phyloP scores from a whole-genome alignment of 2,797 vertebrate genomes.

The Cossypha polioptera region DNA sequence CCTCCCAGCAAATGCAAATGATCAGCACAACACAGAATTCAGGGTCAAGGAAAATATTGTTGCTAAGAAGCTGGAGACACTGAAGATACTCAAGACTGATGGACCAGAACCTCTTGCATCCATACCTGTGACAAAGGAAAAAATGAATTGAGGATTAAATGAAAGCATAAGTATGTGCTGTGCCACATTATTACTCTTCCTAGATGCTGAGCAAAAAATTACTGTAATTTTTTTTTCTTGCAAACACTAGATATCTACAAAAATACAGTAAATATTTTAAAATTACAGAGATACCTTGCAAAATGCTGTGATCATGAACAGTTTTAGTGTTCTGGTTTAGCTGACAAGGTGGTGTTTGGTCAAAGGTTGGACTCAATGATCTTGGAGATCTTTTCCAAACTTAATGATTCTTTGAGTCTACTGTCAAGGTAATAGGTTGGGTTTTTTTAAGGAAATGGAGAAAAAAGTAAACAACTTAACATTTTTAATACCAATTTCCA shows the following conservation, averaged over 20 bases:
- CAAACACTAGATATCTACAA: not conserved
- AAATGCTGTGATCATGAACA: not conserved
- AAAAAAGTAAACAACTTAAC: not conserved
- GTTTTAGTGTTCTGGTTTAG: not conserved
- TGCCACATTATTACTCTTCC: not conserved
- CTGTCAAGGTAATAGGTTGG: not conserved
- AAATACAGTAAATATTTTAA: not conserved
- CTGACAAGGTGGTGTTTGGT: not conserved
- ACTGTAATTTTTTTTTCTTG: not conserved
- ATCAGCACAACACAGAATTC: constrained; percentile 63
- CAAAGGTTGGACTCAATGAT: not conserved
- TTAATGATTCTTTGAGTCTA: not conserved
- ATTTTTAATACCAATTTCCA: not conserved
- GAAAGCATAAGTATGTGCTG: not conserved
- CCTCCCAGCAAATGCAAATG: not conserved
- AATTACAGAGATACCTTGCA: not conserved
- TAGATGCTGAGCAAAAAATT: not conserved
- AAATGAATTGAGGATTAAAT: not conserved
- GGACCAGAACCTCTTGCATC: constrained; percentile 86
- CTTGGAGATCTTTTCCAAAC: not conserved
- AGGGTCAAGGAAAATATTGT: constrained; percentile 72
- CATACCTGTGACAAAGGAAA: constrained; percentile 83
- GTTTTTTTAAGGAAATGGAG: not conserved
- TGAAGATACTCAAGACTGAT: constrained; percentile 40
- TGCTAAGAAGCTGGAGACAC: constrained; percentile 72